Evolutionary conservation across 2,113 vertebrate genomes (phyloP).

Genomic region (Carlito syrichta): DNA sequence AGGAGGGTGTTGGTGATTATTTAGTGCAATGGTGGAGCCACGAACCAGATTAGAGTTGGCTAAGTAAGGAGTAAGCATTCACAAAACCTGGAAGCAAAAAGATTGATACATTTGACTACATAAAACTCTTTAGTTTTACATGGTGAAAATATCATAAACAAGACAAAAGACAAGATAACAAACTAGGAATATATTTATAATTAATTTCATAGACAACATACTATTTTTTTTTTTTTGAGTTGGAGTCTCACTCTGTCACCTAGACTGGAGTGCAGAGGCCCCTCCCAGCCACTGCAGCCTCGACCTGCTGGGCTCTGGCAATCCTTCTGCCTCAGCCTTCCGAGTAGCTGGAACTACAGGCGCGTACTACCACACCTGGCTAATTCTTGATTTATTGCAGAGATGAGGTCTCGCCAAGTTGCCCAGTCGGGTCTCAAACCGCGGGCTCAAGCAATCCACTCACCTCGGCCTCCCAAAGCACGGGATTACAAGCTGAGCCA

Average conservation of each 20-base stretch:
- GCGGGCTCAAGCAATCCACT: no score
- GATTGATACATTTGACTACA: neutral
- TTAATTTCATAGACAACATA: neutral
- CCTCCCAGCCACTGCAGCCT: neutral
- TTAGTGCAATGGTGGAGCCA: neutral
- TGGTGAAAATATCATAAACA: neutral
- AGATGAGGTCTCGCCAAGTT: no score
- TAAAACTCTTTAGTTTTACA: neutral
- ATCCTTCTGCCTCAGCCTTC: neutral
- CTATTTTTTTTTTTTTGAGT: no score
- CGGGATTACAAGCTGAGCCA: no score
- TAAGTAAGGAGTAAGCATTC: neutral
- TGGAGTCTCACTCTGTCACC: neutral
- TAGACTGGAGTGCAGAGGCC: neutral
- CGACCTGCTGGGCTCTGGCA: neutral
- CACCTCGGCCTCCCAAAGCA: no score
- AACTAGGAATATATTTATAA: neutral
- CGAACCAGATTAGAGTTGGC: neutral
- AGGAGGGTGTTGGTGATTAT: neutral
- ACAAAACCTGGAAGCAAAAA: neutral
- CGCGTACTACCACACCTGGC: no score
- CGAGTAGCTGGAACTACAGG: neutral
- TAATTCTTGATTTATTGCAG: no score
- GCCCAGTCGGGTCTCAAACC: no score
- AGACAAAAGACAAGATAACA: neutral